These are phyloP conservation scores for Potamilus streckersoni DNA, from an alignment of 1,140 invertebrate genomes.

Conservation along the genomic window DNA sequence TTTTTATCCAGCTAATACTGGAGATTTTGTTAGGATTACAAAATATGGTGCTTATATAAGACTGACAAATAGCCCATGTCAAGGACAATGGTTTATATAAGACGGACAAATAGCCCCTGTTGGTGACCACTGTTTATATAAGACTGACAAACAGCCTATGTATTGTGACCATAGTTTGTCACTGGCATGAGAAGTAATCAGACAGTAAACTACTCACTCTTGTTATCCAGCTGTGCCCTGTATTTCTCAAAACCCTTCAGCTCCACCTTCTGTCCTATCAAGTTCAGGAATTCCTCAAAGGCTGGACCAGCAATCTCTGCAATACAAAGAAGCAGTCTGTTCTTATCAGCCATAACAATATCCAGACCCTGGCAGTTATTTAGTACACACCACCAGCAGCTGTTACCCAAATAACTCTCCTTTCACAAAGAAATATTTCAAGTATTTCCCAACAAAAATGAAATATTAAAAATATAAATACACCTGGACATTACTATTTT, in stretches of 20 bases:
- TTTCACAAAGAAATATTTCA: background rate
- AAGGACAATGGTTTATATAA: too few relatives aligned
- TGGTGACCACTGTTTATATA: too few relatives aligned
- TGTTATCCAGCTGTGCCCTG: slow-evolving; percentile 87
- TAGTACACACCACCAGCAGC: background rate
- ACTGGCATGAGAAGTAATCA: too few relatives aligned
- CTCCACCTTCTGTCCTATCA: slow-evolving; percentile 89
- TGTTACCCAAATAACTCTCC: background rate
- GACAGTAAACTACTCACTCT: slow-evolving; percentile 74
- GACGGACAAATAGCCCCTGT: too few relatives aligned
- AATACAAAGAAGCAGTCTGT: slow-evolving; percentile 26
- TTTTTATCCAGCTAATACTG: too few relatives aligned
- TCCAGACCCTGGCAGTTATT: background rate
- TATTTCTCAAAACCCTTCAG: slow-evolving; percentile 93
- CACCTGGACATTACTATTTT: too few relatives aligned
- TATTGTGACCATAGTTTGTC: too few relatives aligned
- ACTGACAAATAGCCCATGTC: too few relatives aligned
- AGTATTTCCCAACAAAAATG: too few relatives aligned
- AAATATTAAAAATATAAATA: background rate
- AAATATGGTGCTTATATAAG: too few relatives aligned
- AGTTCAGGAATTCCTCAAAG: slow-evolving; percentile 84
- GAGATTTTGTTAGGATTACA: too few relatives aligned
- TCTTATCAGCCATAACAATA: slow-evolving; percentile 1
- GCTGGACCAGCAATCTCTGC: slow-evolving; percentile 81
- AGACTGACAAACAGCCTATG: too few relatives aligned